Evolutionary conservation across 2,113 vertebrate genomes (phyloP).

Genomic region (Ceyx melanurus): DNA sequence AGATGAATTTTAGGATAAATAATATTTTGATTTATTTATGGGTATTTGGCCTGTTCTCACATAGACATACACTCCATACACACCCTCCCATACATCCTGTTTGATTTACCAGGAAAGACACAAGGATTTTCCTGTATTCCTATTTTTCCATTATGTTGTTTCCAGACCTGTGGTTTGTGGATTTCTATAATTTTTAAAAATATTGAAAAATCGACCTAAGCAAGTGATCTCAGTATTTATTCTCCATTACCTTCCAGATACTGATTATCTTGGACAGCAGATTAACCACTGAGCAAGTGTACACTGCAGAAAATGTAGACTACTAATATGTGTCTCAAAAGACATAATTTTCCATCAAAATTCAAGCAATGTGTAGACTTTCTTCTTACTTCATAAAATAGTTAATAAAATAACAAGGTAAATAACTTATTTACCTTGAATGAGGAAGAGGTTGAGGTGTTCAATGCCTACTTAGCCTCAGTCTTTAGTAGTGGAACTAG

Average conservation of each 20-base stretch:
- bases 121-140: neutral
- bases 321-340: neutral
- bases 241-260: neutral
- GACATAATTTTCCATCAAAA: neutral
- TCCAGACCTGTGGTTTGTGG: neutral
- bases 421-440: neutral
- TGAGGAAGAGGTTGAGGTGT: too few species aligned
- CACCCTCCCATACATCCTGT: rapidly evolving
- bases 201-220: neutral
- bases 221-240: neutral
- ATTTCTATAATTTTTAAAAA: neutral
- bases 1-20: neutral
- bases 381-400: neutral
- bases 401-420: neutral
- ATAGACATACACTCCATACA: neutral
- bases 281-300: neutral
- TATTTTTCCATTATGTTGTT: neutral
- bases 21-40: neutral
- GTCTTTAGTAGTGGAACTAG: too few species aligned
- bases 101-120: neutral
- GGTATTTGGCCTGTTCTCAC: neutral
- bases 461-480: too few species aligned
- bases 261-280: neutral
- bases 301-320: neutral
- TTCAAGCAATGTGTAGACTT: neutral